phyloP scores from a whole-genome alignment of 2,888 invertebrate genomes.

The Heliconius cydno region DNA sequence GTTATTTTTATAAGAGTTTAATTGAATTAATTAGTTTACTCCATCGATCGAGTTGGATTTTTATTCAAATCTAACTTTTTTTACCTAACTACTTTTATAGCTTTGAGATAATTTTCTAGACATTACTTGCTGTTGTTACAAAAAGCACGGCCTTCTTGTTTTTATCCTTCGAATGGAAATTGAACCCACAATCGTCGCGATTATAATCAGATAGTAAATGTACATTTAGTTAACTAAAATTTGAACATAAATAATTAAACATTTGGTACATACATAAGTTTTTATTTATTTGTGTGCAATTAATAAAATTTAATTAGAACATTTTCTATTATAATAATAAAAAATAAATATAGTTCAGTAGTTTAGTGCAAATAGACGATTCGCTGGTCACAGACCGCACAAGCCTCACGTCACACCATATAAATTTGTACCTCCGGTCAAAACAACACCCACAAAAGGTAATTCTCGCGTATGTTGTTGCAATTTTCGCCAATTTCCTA shows the following conservation, averaged over 20 bases:
- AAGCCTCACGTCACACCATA: constrained; percentile 64
- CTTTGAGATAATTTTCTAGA: neutral
- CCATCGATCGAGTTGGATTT: neutral
- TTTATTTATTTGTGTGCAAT: constrained; percentile 8
- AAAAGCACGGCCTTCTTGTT: too few species aligned
- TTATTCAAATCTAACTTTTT: neutral
- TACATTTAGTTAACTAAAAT: neutral
- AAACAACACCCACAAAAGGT: constrained; percentile 77
- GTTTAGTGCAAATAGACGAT: constrained; percentile 45
- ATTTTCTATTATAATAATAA: constrained; percentile 35
- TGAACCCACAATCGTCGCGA: neutral
- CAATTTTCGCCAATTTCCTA: constrained; percentile 80
- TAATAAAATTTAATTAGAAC: constrained; percentile 33
- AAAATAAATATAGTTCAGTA: constrained; percentile 50
- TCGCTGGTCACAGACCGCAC: constrained; percentile 56
- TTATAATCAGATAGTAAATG: too few species aligned
- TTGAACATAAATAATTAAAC: neutral
- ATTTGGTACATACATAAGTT: neutral
- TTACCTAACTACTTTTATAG: neutral
- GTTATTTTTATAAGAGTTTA: neutral
- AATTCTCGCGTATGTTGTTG: constrained; percentile 80
- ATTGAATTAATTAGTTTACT: neutral
- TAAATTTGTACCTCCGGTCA: constrained; percentile 68
- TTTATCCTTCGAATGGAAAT: neutral
- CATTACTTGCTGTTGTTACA: too few species aligned